Evolutionary conservation across 2,888 invertebrate species (phyloP).

Genomic region (Cremastobaeus sp.): DNA sequence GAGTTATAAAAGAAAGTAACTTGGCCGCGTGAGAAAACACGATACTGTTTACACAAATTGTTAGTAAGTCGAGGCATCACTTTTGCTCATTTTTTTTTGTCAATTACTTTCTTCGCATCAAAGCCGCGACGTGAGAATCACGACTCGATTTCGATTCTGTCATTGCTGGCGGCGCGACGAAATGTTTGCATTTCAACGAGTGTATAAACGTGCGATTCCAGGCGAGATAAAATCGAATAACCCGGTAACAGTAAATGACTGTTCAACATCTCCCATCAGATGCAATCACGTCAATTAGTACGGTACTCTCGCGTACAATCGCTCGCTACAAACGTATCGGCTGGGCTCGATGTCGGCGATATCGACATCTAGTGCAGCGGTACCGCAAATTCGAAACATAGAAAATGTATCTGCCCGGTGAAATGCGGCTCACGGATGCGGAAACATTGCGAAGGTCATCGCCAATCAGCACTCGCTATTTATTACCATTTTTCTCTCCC

Average conservation of each 20-base stretch:
- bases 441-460: slow-evolving; percentile 52
- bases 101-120: background rate
- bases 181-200: slow-evolving; percentile 37
- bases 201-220: slow-evolving; percentile 44
- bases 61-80: too few species aligned
- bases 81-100: too few species aligned
- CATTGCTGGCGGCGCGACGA: slow-evolving; percentile 15
- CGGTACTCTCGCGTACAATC: slow-evolving; percentile 57
- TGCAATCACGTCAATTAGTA: slow-evolving; percentile 60
- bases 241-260: slow-evolving; percentile 57
- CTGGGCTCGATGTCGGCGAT: slow-evolving; percentile 40
- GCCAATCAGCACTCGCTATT: slow-evolving; percentile 30
- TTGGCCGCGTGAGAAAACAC: too few species aligned
- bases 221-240: slow-evolving; percentile 56
- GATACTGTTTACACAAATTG: too few species aligned
- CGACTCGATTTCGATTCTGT: background rate
- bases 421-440: slow-evolving; percentile 53
- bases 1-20: too few species aligned
- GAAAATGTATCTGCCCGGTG: slow-evolving; percentile 37
- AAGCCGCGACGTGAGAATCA: background rate
- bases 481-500: slow-evolving; percentile 32
- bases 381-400: slow-evolving; percentile 49
- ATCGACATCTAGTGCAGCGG: slow-evolving; percentile 52
- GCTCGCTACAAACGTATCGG: slow-evolving; percentile 53
- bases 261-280: slow-evolving; percentile 57